phyloP scores from a whole-genome alignment of 2,113 vertebrate genomes.

The Pygoscelis adeliae region DNA sequence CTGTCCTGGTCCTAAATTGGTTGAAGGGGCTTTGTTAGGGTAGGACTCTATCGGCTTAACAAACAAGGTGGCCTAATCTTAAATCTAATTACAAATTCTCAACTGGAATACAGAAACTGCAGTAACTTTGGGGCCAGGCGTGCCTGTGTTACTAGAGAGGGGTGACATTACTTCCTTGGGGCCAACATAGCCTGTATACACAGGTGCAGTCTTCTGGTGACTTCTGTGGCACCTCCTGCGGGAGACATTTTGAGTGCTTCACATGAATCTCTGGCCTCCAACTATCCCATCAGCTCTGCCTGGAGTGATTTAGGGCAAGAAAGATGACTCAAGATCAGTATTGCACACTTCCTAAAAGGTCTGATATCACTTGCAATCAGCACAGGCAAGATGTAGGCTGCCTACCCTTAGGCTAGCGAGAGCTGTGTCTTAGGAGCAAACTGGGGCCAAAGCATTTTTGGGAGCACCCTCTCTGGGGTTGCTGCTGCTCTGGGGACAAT shows the following conservation, averaged over 20 bases:
- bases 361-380: not conserved
- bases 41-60: not conserved
- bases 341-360: not conserved
- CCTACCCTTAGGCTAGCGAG: not conserved
- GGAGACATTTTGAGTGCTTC: not conserved
- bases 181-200: not conserved
- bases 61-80: not conserved
- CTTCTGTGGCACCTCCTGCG: not conserved
- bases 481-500: not conserved
- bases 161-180: not conserved
- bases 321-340: not conserved
- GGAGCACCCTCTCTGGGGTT: not conserved
- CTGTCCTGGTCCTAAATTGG: not conserved
- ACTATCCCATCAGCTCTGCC: not conserved
- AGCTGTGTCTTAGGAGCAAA: not conserved
- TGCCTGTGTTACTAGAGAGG: not conserved
- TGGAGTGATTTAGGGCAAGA: not conserved
- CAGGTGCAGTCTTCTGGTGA: not conserved
- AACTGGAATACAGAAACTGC: not conserved
- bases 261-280: not conserved
- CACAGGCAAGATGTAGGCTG: not conserved
- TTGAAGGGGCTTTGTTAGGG: not conserved
- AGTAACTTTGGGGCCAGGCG: not conserved
- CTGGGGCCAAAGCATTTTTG: not conserved
- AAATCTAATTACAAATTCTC: not conserved